Evolutionary conservation across 2,113 vertebrate genomes (phyloP), one percentile per base, ranked within the genome.

Genomic region (Entelurus aequoreus): DNA sequence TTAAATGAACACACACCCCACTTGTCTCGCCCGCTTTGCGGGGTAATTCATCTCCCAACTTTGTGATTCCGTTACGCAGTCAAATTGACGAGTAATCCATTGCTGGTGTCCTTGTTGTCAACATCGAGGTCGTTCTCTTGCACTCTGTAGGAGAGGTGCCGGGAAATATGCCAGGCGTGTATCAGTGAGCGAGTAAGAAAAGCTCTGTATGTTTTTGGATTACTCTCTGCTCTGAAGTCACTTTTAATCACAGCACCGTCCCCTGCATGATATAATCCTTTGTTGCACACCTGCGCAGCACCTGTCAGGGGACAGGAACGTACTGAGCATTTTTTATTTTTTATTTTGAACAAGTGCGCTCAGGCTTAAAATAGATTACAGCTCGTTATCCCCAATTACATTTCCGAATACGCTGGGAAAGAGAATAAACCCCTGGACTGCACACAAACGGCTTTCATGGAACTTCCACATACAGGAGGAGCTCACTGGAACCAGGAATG

Each of bases 41-140:
- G 79, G 58, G 85, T 87, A 89, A 91, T 90, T 88, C 81, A 89
- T 92, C 90, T 92, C 89, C 87, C 75, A 78, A 81, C 71, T 83
- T 80, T 79, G 80, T 86, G 85, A 90, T 89, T 90, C 78, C 78
- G 86, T 90, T 90, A 90, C 83, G 85, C 88, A 84, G 89, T 87
- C 87, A 86, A 89, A 92, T 87, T 89, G 88, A 90, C 87, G 83
- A 82, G 87, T 89, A 90, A 91, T 92, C 87, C 84, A 89, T 90
- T 80, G 87, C 87, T 74, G 72, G 76, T 75, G 86, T 90, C 90
- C 90, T 92, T 90, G 88, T 87, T 86, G 83, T 89, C 87, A 84
- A 84, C 87, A 81, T 85, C 89, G 85, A 90, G 89, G 89, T 88
- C 88, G 79, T 78, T 81, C 66, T 74, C 48, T 75, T 65, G 74